Evolutionary conservation across 2,797 vertebrate genomes (phyloP), one percentile per base, ranked within the genome.

Genomic region (Amblyraja radiata): DNA sequence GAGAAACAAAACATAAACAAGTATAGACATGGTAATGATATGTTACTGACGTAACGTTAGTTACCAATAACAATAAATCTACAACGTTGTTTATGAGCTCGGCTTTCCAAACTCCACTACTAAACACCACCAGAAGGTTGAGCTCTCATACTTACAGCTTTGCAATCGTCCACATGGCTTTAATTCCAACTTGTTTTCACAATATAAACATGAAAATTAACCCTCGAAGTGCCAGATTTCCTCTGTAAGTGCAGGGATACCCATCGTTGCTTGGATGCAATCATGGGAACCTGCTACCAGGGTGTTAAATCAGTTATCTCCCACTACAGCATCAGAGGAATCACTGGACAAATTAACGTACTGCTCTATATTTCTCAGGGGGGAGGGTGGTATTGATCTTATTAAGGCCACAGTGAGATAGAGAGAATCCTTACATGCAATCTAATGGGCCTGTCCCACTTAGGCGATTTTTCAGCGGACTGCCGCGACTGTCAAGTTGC

Each of bases 141-240:
- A 74, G 68, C 32, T 73, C 18, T 46, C 8, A 91, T 23, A 23
- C 8, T 46, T 74, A 8, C 68, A 74, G 36, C 68, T 74, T 65
- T 74, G 28, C 68, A 91, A 71, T 21, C 65, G 32, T 54, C 68
- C 36, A 73, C 68, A 65, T 74, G 36, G 68, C 68, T 74, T 91
- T 39, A 32, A 10, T 54, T 74, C 32, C 23, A 23, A 91, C 68
- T 74, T 2, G 23, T 21, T 73, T 90, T 39, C n/a, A 74, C n/a
- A 91, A 54, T 25, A 74, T 71, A 91, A 91, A 91, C 36, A 91
- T 32, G n/a, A 21, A 74, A 5, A 6, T 91, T 91, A 73, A 91
- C 90, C 68, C 21, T 91, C 21, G 2, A 54, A 73, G 68, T 74
- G 36, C 23, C 10, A 74, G 36, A 46, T 74, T 65, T 74, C n/a